Evolutionary conservation across 2,113 vertebrate genomes (phyloP).

Genomic region (Recurvirostra avosetta): DNA sequence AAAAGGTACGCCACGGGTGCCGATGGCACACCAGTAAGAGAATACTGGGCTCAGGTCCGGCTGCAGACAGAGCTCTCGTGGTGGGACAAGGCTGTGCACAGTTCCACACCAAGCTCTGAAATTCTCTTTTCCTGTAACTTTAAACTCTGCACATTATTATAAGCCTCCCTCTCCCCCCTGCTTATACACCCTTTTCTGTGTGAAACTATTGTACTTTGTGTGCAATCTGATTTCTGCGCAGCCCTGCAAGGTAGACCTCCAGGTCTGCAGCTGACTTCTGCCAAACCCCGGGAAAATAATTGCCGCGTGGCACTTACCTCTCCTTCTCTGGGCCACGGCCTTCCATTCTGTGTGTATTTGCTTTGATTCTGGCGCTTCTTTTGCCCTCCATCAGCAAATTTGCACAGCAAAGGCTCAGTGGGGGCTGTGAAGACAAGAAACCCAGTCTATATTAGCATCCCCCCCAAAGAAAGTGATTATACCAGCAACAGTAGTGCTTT

Average conservation of each 20-base stretch:
- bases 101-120: neutral
- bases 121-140: neutral
- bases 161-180: neutral
- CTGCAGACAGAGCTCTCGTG: neutral
- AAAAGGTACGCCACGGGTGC: neutral
- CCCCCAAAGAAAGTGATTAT: conserved; percentile 58
- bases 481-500: conserved; percentile 69
- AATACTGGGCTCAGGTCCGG: neutral
- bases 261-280: neutral
- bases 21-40: neutral
- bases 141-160: neutral
- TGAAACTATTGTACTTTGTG: neutral
- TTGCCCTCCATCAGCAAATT: conserved; percentile 97
- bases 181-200: neutral
- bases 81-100: neutral
- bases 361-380: conserved; percentile 98
- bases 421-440: conserved; percentile 85
- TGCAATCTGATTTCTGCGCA: neutral
- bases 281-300: conserved; percentile 11
- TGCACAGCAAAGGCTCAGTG: conserved; percentile 96
- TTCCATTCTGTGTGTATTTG: conserved; percentile 96
- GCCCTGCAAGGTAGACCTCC: neutral
- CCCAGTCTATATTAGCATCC: conserved; percentile 70
- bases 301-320: conserved; percentile 81
- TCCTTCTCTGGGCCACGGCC: conserved; percentile 95